Evolutionary conservation across 1,140 invertebrate genomes (phyloP), one percentile per base, ranked within the genome.

Genomic region (Pseudomyrmex pallidus): DNA sequence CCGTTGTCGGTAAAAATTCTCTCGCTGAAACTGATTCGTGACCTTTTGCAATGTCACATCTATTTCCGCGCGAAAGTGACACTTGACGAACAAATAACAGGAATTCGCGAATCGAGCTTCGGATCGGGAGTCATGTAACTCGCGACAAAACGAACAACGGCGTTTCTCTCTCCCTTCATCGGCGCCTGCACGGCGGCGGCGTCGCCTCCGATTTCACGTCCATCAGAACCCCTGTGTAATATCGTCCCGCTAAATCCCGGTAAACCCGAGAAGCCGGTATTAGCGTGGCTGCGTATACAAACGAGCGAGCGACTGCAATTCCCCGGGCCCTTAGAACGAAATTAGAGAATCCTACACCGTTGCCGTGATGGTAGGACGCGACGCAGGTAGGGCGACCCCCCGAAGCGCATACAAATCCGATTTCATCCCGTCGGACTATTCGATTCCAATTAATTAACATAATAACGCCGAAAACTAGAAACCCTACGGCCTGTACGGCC

Each of bases 381-480:
- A 35, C 35, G 35, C 17, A 52, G n/a, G 20, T 22, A 22, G 20
- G 64, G 13, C 63, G 10, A 78, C 25, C 35, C 35, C 52, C 52
- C 44, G 25, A 68, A 35, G 35, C 35, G 66, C 76, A 35, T 35
- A 64, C 74, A 78, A 84, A 86, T 84, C 85, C 56, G 82, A 80
- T 73, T 84, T 57, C 46, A 50, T 0, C 48, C n/a, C 54, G 68
- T 35, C 17, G 62, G 72, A 82, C 76, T 59, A 82, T 82, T 82
- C 85, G 76, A 87, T 85, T 72, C 63, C 77, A 82, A 87, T 85
- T 77, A 82, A 87, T 85, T 77, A 85, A 87, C 77, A 87, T 85
- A 85, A 85, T 87, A 87, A 87, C 77, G 48, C 25, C 74, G 83
- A 72, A 80, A 84, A 74, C 56, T 62, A 68, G 70, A 67, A 67